Evolutionary conservation across 2,113 vertebrate genomes (phyloP).

Genomic region (Cavia porcellus): DNA sequence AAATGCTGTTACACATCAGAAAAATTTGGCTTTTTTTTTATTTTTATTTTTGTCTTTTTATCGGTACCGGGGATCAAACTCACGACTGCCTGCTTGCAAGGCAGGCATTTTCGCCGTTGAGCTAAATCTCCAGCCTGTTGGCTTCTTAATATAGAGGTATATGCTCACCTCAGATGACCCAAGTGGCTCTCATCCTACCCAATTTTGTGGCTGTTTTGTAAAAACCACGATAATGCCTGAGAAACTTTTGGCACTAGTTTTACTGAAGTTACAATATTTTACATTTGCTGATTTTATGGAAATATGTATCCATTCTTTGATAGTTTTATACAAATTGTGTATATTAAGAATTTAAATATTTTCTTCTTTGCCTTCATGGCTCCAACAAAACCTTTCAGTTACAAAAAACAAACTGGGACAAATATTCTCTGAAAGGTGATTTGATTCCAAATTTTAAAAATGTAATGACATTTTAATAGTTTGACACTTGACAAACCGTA

Average conservation of each 20-base stretch:
- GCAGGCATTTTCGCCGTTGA: too few species aligned
- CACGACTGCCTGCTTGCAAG: too few species aligned
- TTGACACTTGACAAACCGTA: not conserved
- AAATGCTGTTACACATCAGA: slow-evolving; percentile 54
- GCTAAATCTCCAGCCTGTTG: not conserved
- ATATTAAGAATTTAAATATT: not conserved
- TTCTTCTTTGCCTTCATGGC: not conserved
- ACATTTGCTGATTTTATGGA: slow-evolving; percentile 25
- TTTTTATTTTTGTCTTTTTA: too few species aligned
- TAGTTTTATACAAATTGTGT: not conserved
- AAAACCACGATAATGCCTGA: slow-evolving; percentile 52
- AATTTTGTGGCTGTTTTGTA: not conserved
- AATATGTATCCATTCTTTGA: not conserved
- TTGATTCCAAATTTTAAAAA: slow-evolving; percentile 19
- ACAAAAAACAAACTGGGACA: slow-evolving; percentile 35
- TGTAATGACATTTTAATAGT: not conserved
- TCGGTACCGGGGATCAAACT: too few species aligned
- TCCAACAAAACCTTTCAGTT: not conserved
- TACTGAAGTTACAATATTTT: not conserved
- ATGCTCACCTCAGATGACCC: not conserved
- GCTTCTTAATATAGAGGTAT: not conserved
- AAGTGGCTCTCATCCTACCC: slow-evolving; percentile 47
- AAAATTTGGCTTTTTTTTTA: slow-evolving; percentile 61
- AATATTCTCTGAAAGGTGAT: slow-evolving; percentile 27
- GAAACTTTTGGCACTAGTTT: not conserved